A percentile compares a stretch with the other conserved stretches of the same genome.
Conservation (phyloP, 1,140 invertebrate genomes). For the Araneus ventricosus region DNA sequence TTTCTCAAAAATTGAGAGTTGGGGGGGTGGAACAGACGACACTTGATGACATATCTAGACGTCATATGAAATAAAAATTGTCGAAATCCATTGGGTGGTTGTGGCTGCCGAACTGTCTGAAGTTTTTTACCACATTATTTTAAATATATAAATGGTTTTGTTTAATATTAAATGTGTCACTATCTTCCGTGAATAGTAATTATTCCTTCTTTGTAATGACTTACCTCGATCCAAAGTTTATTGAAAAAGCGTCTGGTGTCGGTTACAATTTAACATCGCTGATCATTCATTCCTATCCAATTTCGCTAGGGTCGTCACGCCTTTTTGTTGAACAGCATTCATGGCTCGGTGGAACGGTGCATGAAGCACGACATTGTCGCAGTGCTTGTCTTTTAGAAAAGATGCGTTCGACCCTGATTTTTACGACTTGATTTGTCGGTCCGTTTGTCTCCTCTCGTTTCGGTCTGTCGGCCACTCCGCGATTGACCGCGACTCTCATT, state of each 20-base stretch:
- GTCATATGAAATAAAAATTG: too few relatives aligned
- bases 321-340: conserved; percentile 26
- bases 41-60: too few relatives aligned
- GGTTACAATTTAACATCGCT: background rate
- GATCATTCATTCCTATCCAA: conserved; percentile 6
- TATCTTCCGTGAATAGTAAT: too few relatives aligned
- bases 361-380: conserved; percentile 40
- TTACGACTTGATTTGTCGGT: conserved; percentile 55
- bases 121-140: too few relatives aligned
- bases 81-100: too few relatives aligned
- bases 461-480: conserved; percentile 24
- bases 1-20: too few relatives aligned
- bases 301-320: background rate
- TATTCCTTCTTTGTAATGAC: too few relatives aligned
- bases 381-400: conserved; percentile 2
- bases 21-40: too few relatives aligned
- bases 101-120: too few relatives aligned
- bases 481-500: conserved; percentile 1
- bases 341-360: background rate
- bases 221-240: background rate
- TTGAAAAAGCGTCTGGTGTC: background rate
- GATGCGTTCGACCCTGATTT: conserved; percentile 37
- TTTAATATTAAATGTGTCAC: too few relatives aligned
- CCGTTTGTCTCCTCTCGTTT: background rate
- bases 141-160: too few relatives aligned